Percentiles rank a stretch among this genome's conserved stretches.
phyloP scores from a whole-genome alignment of 2,797 vertebrate genomes.

The Channa striata region DNA sequence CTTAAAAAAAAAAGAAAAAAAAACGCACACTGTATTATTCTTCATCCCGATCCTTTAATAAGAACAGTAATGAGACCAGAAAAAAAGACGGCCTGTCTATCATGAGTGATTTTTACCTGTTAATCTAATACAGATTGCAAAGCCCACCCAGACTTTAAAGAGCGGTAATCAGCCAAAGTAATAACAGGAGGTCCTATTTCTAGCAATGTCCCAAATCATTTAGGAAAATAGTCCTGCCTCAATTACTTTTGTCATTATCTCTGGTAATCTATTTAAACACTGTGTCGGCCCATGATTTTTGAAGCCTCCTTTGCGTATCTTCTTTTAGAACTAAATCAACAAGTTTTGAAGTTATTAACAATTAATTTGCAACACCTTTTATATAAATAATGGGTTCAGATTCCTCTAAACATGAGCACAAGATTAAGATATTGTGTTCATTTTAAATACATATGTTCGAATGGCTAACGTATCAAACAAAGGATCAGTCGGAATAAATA shows the following conservation, averaged over 20 bases:
- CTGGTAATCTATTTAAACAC: conserved; percentile 7
- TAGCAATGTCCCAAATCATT: conserved; percentile 15
- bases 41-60: conserved; percentile 21
- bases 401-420: too few relatives aligned
- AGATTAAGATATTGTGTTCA: background rate
- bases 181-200: conserved; percentile 23
- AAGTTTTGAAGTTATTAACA: too few relatives aligned
- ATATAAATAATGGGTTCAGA: too few relatives aligned
- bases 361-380: too few relatives aligned
- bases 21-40: background rate
- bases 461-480: background rate
- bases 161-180: conserved; percentile 47
- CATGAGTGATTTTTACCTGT: conserved; percentile 22
- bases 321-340: background rate
- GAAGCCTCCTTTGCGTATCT: background rate
- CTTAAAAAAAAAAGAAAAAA: conserved; percentile 1
- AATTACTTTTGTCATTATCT: conserved; percentile 31
- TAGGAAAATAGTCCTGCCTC: conserved; percentile 10
- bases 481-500: background rate
- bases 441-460: background rate
- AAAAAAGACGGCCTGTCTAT: conserved; percentile 28
- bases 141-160: conserved; percentile 21
- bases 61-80: conserved; percentile 39
- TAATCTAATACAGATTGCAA: conserved; percentile 51
- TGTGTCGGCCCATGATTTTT: background rate